Base-by-base conservation (phyloP, 2,797 vertebrate species). In the Cynodonichthys magdalenae region DNA sequence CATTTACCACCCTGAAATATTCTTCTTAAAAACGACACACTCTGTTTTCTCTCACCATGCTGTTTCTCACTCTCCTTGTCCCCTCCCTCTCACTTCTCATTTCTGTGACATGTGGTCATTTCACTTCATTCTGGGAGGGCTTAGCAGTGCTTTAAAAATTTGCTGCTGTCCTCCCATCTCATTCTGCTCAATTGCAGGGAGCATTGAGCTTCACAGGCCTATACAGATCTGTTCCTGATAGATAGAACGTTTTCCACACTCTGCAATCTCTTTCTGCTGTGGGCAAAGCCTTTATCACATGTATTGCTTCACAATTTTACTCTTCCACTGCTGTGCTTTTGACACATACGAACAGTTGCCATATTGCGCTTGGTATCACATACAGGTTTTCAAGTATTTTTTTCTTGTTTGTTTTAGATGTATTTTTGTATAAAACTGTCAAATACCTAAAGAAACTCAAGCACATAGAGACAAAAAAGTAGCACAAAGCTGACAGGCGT, bases 1-100 rank as follows among this genome's bases (percentile, higher is more conserved):
- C 89, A 92, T 91, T 90, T 91, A 89, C 88, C 84, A 77, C 74
- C 74, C 82, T 89, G 86, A 90, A 90, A 90, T 90, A 92, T 90
- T 92, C 89, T 82, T 85, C 87, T 88, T 80, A 84, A 86, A n/a
- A 90, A 87, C 71, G 82, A 82, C 82, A 74, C 84, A 82, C 80
- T 83, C 80, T 84, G 80, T 84, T 88, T 82, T 87, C 85, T 83
- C 80, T 79, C 85, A 75, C 85, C 75, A 56, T 67, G 62, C 79
- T 59, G 68, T 81, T 83, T 74, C 79, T 81, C 72, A 71, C 73
- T 80, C 75, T 41, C 55, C 67, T 64, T 19, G 51, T 71, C 58
- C 75, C 65, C 66, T 74, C 82, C 66, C 74, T 81, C 76, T 86
- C 80, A 75, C 81, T 82, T 74, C 84, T 88, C 87, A 82, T 89